Base-by-base conservation (phyloP, 2,888 invertebrate species). In the Drosophila barbarae region DNA sequence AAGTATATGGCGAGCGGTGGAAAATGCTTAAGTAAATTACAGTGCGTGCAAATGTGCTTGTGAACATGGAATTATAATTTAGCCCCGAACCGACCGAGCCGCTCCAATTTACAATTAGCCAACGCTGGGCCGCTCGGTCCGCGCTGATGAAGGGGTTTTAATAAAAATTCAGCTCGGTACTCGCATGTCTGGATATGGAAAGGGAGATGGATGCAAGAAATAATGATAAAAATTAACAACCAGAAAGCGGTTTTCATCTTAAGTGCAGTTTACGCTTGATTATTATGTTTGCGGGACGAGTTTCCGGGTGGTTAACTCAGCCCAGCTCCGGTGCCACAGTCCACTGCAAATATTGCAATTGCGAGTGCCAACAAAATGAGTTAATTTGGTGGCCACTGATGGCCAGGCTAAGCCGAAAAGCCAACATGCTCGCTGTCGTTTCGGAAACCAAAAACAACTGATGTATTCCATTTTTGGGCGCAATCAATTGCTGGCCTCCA, bases 41-140 rank as follows among this genome's bases (percentile, higher is more conserved):
- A 83, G 82, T 83, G 82, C 86, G 82, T 83, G 82, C 86, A 83
- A 83, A 83, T 83, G 85, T 86, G 85, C 82, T 86, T 83, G 82
- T 86, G 82, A 83, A 83, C 82, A 83, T 84, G 82, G 68, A 82
- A 86, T 83, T 83, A 83, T 82, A 56, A 86, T 78, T 75, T 72
- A 52, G 86, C 72, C 73, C 54, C 69, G 59, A 69, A 72, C 72
- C 55, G 55, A 55, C 36, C 55, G 36, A 28, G 28, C 55, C 64
- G 74, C 79, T 64, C 63, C 81, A 80, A 81, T 85, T 84, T 85
- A 74, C 84, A 83, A 83, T 83, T 77, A 83, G 71, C 63, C 73
- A 57, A 61, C 56, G 84, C 39, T 71, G 35, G 66, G 54, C 52
- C 67, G 15, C 44, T 51, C 66, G 5, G 55, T 54, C 58, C 59